phyloP scores from a whole-genome alignment of 2,797 vertebrate species.

The Acropternis orthonyx region DNA sequence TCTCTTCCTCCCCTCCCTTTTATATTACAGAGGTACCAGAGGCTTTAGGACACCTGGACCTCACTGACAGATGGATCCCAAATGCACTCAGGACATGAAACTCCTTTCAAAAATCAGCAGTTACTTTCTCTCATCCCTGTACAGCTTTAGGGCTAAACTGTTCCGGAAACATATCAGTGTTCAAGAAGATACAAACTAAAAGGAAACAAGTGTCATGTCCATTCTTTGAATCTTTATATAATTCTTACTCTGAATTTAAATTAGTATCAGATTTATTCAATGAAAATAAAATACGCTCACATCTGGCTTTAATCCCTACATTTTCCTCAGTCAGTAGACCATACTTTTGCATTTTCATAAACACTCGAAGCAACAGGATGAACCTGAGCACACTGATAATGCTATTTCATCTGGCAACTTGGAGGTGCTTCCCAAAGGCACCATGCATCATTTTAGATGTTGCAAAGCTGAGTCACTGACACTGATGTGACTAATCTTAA shows the following conservation, averaged over 20 bases:
- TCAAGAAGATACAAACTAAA: not conserved
- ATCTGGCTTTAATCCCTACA: not conserved
- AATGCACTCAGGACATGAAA: not conserved
- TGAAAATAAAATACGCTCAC: not conserved
- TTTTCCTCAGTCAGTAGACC: not conserved
- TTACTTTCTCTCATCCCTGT: not conserved
- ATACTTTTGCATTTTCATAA: not conserved
- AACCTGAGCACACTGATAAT: not conserved
- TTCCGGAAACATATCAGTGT: not conserved
- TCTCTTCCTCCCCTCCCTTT: not conserved
- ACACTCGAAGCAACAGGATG: not conserved
- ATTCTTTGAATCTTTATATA: not conserved
- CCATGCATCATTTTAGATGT: not conserved
- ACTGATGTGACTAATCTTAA: constrained; percentile 30
- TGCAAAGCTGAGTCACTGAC: constrained; percentile 34
- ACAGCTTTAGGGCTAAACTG: not conserved
- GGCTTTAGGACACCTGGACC: not conserved
- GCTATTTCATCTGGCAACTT: not conserved
- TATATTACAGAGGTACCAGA: not conserved
- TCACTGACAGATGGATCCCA: not conserved
- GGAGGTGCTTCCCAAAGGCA: not conserved
- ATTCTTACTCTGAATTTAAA: not conserved
- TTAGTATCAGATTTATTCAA: not conserved
- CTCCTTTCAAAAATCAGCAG: not conserved
- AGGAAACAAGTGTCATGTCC: not conserved